phyloP scores from a whole-genome alignment of 2,113 vertebrate species.

The Cacatua alba region DNA sequence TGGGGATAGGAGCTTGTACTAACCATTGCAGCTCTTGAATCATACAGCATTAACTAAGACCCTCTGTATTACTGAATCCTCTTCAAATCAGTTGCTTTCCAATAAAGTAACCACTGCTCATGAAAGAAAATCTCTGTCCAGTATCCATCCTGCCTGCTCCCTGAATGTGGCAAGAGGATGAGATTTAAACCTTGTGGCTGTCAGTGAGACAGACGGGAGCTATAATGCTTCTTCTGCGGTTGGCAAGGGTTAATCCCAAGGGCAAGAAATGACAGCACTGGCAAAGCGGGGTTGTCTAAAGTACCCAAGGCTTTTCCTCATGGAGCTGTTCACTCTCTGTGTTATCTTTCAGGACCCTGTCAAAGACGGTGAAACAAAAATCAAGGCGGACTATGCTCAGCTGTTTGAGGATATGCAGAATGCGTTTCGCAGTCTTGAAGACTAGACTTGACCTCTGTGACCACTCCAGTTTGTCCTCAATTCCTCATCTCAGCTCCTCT shows the following conservation, averaged over 20 bases:
- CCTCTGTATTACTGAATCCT: neutral
- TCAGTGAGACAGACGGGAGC: neutral
- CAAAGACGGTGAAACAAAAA: constrained; percentile 94
- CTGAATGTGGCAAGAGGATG: neutral
- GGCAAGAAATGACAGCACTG: neutral
- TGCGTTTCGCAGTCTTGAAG: constrained; percentile 94
- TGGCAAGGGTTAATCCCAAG: neutral
- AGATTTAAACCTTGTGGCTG: neutral
- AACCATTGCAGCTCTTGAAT: neutral
- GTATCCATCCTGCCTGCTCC: neutral
- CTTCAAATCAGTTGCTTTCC: neutral
- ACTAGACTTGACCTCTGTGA: constrained; percentile 74
- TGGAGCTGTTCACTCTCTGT: neutral
- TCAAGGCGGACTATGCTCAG: constrained; percentile 92
- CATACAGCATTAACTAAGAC: neutral
- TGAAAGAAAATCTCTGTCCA: neutral
- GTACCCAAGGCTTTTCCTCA: neutral
- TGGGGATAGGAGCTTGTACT: neutral
- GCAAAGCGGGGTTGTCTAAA: neutral
- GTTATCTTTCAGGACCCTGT: constrained; percentile 85
- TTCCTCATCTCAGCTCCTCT: constrained; percentile 74
- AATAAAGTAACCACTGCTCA: neutral
- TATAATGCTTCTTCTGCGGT: neutral
- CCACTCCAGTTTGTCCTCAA: constrained; percentile 56
- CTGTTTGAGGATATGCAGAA: constrained; percentile 98